Base-by-base conservation (phyloP, 2,113 vertebrate species). In the Pavo muticus region DNA sequence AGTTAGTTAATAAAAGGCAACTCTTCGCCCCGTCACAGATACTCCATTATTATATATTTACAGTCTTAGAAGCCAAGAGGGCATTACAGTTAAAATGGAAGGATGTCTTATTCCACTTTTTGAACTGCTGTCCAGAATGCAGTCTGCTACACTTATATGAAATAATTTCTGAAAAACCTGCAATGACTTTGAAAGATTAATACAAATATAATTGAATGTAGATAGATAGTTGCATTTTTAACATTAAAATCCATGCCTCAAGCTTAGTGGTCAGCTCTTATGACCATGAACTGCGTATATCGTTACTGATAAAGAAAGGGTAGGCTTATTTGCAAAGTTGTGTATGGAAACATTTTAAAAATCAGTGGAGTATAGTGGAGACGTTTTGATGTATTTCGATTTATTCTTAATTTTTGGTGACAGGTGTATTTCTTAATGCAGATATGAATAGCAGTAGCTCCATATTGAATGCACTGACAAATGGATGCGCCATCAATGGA, bases 351-450 rank as follows among this genome's bases (percentile, higher is more conserved):
- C 35, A 8, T 93, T 89, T 56, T 84, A 91, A 67, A 60, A 93
- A 4, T 78, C 32, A 71, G 17, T 47, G 44, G 83, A 82, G 50
- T 81, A 6, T 82, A 88, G 48, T 81, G 95, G 91, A 95, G 74
- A 87, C 39, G 1, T 88, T 88, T 92, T 94, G 80, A 72, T 96
- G 90, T 94, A 57, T 96, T 96, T 89, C 3, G 1, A 52, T 94
- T 92, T 95, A 95, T 82, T 96, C 93, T 96, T 96, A 95, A 95
- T 94, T 95, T 97, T 95, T 98, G 97, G 96, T 98, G 98, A 98
- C 98, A 96, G 98, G 97, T 98, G 94, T 98, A 97, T 98, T 98
- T 98, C 97, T 98, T 93, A 91, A 98, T 97, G 97, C 97, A 98
- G 98, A 98, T 98, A 70, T 97, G 98, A 98, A 94, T 97, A 97